Evolutionary conservation across 2,113 vertebrate genomes (phyloP), one percentile per base, ranked within the genome.

Genomic region (Macquaria ambigua): DNA sequence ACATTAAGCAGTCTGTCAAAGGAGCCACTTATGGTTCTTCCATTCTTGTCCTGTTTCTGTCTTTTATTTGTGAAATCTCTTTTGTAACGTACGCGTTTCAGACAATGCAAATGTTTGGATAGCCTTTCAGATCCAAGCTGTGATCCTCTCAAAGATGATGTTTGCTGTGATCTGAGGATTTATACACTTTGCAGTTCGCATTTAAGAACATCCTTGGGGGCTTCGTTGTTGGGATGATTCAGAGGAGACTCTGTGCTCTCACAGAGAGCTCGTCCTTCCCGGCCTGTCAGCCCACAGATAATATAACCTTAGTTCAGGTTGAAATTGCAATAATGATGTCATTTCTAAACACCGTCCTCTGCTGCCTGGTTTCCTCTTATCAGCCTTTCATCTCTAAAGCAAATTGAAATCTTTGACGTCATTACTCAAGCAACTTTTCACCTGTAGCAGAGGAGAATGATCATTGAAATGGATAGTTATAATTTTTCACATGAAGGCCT

Each of bases 111-210:
- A 62, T 71, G 67, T 76, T 53, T 79, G 50, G 18, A 52, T 62
- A 62, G 59, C 71, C 72, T 76, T 58, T 64, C 20, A 62, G 21
- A 74, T 84, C 58, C 77, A 69, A 70, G 67, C 70, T 28, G 34
- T 23, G 28, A 43, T 83, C 64, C 37, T 46, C 41, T 81, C 12
- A 69, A 53, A 67, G 62, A 89, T 25, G 28, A 25, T 59, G 48
- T 73, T 68, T 16, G 66, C 56, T 79, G 64, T 79, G 86, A 91
- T 82, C 69, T 76, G 28, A 81, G 64, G 83, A 74, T 87, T 77
- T 85, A 67, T 48, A 63, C 34, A 48, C 71, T 83, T 46, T 31
- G n/a, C 62, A 71, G 56, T 74, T 81, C 12, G 0, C 73, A 70
- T 55, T 77, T 31, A 70, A 48, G 43, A 82, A 43, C 37, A 52